These are phyloP conservation scores for Terrapene triunguis DNA, from an alignment of 2,113 vertebrate species.

Conservation along the genomic window DNA sequence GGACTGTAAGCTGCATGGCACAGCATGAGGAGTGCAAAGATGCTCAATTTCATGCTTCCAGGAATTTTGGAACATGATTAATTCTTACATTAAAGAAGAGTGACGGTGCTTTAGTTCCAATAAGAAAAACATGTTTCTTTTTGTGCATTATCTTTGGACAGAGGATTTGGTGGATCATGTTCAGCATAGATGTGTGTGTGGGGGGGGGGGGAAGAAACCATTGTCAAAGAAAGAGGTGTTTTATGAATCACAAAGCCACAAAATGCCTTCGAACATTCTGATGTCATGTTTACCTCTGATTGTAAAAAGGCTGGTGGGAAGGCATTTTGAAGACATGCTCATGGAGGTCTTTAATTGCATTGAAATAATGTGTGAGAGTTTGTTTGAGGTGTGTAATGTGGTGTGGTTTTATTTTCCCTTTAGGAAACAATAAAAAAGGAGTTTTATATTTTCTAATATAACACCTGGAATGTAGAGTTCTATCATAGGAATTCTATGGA, in stretches of 20 bases:
- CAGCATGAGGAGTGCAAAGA: not conserved
- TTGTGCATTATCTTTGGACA: not conserved
- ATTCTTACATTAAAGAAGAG: not conserved
- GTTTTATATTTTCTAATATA: not conserved
- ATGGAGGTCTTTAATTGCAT: not conserved
- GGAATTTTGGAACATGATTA: not conserved
- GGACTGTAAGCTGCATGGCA: not conserved
- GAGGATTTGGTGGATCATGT: not conserved
- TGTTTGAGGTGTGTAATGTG: not conserved
- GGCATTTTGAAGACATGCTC: not conserved
- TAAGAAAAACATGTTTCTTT: not conserved
- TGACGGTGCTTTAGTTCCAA: not conserved
- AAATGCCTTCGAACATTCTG: not conserved
- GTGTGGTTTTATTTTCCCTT: not conserved
- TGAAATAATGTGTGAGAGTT: not conserved
- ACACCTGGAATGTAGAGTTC: not conserved
- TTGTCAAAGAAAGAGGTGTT: not conserved
- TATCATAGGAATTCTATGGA: not conserved
- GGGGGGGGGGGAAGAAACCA: not conserved
- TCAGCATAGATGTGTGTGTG: not conserved
- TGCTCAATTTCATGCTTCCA: not conserved
- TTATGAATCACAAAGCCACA: not conserved
- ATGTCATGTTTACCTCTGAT: not conserved
- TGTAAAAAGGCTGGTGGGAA: not conserved
- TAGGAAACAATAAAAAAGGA: not conserved